These are phyloP conservation scores for Bubo blakistoni DNA, from an alignment of 2,113 vertebrate species.

Conservation along the genomic window DNA sequence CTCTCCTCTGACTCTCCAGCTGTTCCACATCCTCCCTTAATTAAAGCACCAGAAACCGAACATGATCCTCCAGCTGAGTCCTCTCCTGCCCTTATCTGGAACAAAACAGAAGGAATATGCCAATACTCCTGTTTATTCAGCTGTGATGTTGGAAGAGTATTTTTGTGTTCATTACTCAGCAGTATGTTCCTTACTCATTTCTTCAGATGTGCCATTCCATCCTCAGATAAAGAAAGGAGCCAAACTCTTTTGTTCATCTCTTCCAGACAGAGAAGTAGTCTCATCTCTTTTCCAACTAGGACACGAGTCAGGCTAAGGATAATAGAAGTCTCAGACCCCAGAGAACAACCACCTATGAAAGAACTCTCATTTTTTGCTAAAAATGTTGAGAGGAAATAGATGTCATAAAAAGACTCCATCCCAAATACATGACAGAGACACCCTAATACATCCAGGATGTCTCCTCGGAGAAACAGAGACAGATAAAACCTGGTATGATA, in stretches of 20 bases:
- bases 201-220: background rate
- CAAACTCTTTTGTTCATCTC: background rate
- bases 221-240: background rate
- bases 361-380: background rate
- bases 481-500: background rate
- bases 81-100: background rate
- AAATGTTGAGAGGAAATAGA: background rate
- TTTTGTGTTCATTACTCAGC: constrained; percentile 10
- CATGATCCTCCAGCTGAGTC: background rate
- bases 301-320: background rate
- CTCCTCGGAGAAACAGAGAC: background rate
- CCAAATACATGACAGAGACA: background rate
- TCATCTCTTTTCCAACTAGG: background rate
- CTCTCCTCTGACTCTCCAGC: background rate
- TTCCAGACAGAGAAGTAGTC: background rate
- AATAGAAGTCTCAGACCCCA: background rate
- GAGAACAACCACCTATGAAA: background rate
- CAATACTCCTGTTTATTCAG: background rate
- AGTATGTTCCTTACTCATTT: background rate
- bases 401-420: background rate
- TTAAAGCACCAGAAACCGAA: background rate
- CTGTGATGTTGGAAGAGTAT: background rate
- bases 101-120: background rate
- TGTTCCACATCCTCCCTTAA: background rate
- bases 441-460: background rate